Base-by-base conservation (phyloP, 1,140 invertebrate species). In the Pachypeltis micranthus region DNA sequence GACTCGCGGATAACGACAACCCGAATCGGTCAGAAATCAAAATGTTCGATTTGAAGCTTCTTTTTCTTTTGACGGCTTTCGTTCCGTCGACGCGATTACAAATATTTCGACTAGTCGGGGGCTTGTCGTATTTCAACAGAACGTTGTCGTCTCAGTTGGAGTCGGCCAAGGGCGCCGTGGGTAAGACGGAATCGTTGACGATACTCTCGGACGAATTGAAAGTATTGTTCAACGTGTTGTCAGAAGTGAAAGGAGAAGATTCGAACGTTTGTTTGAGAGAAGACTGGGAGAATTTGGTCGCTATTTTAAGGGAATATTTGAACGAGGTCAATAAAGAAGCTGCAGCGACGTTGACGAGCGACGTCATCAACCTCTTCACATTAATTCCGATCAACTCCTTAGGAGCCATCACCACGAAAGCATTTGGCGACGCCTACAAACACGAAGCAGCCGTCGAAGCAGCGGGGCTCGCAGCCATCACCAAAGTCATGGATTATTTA, bases 31-130 rank as follows among this genome's bases (percentile, higher is more conserved):
- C n/a, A n/a, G 82, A 88, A 57, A 79, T 94, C 23, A 90, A 90
- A 76, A 84, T 88, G 68, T 96, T 87, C 77, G 88, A 95, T 70
- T 84, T 93, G 78, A 87, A 90, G 75, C 77, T 95, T 61, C 73
- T 96, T 54, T 96, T 96, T 73, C 78, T 96, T 27, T 76, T 94
- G 39, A 92, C 91, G 27, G 92, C 91, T 16, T 73, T 93, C 25
- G 85, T 85, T 72, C 74, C 81, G 51, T 76, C 86, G 26, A 80
- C 85, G 1, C 74, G 78, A 77, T 79, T 72, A 58, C 63, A 34
- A 25, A 56, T 24, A 14, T 64, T 31, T n/a, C n/a, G 56, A 59
- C 7, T 16, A 10, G 31, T 39, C 31, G 31, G 31, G 7, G 31
- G 31, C 7, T 16, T 39, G 7, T 39, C 31, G 31, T 39, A 10